Base-by-base conservation (phyloP, 2,888 invertebrate species). In the Yponomeuta plumbellus region DNA sequence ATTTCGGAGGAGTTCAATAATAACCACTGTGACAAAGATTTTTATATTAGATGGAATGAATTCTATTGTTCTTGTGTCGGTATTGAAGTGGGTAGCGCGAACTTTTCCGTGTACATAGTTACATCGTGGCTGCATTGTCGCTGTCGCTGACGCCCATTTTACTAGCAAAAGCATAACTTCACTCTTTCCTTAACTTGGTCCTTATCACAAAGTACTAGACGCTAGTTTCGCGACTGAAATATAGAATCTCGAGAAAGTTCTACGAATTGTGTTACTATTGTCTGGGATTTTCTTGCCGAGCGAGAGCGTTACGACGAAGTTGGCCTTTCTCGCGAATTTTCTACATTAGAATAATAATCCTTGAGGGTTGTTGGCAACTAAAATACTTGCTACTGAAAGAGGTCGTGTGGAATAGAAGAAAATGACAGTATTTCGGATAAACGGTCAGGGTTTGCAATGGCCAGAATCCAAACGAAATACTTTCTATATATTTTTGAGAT, bases 321-420 rank as follows among this genome's bases (percentile, higher is more conserved):
- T 64, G 22, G 20, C 40, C 40, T 40, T 44, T 44, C 44, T n/a
- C 17, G 44, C 13, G 34, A 21, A 23, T 52, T 61, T 61, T 61
- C 61, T 61, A n/a, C 61, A 34, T 61, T 61, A 61, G 61, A 61
- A 61, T 34, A 61, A 61, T n/a, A 23, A 17, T 61, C 21, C 11
- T 21, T 34, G 11, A 20, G 22, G 58, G 22, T 21, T 21, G 8
- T 58, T 22, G 20, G 21, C 58, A 58, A 22, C 58, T 58, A 58
- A 58, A 20, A 22, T 21, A 22, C 58, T 52, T 17, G 8, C 10
- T 10, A 8, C 17, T 52, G 17, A 17, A 17, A 52, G 17, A 17
- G 17, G 17, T 13, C 13, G 13, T 17, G 17, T 52, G 44, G 17
- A 5, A 52, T 5, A 17, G 44, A 52, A 34, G 34, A 34, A 34